These are phyloP conservation scores for Zaprionus tsacasi DNA, from an alignment of 1,140 invertebrate species.

Conservation along the genomic window DNA sequence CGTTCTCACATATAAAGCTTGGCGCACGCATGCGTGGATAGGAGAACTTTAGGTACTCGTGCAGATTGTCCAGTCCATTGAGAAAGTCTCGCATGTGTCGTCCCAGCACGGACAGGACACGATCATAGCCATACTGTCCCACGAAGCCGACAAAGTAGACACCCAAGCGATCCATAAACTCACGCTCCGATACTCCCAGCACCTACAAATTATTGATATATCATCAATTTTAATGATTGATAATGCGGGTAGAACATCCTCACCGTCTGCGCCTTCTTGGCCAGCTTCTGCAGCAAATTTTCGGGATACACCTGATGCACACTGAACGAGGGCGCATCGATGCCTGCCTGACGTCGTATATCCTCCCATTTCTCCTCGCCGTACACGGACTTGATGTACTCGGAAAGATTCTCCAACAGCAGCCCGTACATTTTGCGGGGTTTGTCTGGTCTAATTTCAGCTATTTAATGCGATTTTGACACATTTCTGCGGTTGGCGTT, in stretches of 20 bases:
- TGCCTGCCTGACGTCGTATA: slow-evolving; percentile 91
- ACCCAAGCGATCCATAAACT: slow-evolving; percentile 96
- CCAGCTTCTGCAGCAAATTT: slow-evolving; percentile 92
- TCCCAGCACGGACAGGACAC: slow-evolving; percentile 94
- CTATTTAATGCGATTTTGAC: slow-evolving; percentile 37
- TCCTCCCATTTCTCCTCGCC: slow-evolving; percentile 97
- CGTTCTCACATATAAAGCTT: slow-evolving; percentile 98
- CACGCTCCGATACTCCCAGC: slow-evolving; percentile 91
- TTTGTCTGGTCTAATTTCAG: slow-evolving; percentile 19
- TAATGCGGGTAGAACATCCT: slow-evolving; percentile 7
- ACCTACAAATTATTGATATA: slow-evolving; percentile 85
- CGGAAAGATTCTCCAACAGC: slow-evolving; percentile 95
- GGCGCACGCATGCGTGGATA: slow-evolving; percentile 96
- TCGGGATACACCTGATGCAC: slow-evolving; percentile 97
- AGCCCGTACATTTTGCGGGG: slow-evolving; percentile 94
- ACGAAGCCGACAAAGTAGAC: slow-evolving; percentile 95
- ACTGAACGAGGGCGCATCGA: slow-evolving; percentile 94
- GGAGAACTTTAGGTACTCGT: slow-evolving; percentile 98
- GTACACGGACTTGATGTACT: slow-evolving; percentile 94
- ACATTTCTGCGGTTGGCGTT: not conserved
- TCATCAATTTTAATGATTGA: not conserved
- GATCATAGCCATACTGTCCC: slow-evolving; percentile 97
- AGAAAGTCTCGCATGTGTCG: slow-evolving; percentile 97
- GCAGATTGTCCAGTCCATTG: slow-evolving; percentile 97
- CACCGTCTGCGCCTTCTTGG: slow-evolving; percentile 93